phyloP scores from a whole-genome alignment of 2,888 invertebrate genomes.

The Candidula unifasciata region DNA sequence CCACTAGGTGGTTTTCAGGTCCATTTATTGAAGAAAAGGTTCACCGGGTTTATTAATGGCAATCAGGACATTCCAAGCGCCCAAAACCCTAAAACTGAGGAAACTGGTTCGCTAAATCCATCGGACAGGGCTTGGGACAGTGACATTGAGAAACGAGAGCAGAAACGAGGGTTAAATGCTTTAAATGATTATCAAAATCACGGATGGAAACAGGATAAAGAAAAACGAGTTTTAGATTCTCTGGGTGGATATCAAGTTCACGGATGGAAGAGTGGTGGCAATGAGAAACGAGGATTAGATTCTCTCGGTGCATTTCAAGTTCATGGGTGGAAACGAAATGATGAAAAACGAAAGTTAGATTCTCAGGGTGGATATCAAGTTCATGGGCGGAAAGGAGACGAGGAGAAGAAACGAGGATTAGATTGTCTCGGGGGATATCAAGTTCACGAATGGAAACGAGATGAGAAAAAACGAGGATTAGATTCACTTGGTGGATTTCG shows the following conservation, averaged over 20 bases:
- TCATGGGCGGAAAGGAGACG: not conserved
- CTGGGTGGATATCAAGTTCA: not conserved
- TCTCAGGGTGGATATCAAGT: conserved; percentile 38
- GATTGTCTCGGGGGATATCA: too few species aligned
- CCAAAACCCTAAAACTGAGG: too few species aligned
- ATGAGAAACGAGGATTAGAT: conserved; percentile 31
- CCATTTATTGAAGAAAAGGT: conserved; percentile 22
- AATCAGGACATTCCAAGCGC: too few species aligned
- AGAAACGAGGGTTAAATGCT: conserved; percentile 34
- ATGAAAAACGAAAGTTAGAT: conserved; percentile 32
- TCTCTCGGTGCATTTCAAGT: not conserved
- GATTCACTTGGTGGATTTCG: too few species aligned
- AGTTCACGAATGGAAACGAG: too few species aligned
- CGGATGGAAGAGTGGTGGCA: conserved; percentile 19
- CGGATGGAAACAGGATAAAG: conserved; percentile 28
- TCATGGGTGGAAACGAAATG: conserved; percentile 16
- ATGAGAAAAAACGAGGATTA: too few species aligned
- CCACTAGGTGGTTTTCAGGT: conserved; percentile 29
- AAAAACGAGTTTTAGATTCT: conserved; percentile 26
- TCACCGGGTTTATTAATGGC: too few species aligned
- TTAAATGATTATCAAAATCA: conserved; percentile 43
- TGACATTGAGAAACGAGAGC: too few species aligned
- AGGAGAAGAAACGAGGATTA: too few species aligned
- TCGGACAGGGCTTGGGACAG: too few species aligned
- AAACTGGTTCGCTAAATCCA: too few species aligned